phyloP scores from a whole-genome alignment of 2,113 vertebrate genomes.

The Gallinago undulata region DNA sequence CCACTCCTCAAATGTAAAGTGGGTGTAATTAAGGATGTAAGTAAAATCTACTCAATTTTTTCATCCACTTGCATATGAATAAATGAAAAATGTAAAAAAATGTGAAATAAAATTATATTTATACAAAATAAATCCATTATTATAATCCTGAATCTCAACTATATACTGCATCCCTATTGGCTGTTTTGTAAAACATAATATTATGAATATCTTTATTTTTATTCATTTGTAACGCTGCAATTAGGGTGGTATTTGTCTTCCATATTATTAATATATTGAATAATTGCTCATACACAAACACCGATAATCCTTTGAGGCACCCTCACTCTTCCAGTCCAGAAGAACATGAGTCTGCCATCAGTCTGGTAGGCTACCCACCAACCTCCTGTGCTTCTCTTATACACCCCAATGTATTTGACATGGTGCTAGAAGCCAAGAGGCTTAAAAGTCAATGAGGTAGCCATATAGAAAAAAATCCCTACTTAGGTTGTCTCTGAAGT shows the following conservation, averaged over 20 bases:
- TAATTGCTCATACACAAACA: neutral
- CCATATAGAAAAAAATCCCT: fast-evolving
- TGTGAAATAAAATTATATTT: neutral
- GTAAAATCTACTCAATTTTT: neutral
- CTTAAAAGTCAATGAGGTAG: neutral
- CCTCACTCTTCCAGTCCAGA: neutral
- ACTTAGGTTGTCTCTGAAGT: neutral
- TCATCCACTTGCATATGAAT: neutral
- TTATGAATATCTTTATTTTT: neutral
- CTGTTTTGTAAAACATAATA: neutral
- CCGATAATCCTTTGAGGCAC: neutral
- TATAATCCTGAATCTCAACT: neutral
- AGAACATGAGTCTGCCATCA: neutral
- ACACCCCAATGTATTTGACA: neutral
- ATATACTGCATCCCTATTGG: neutral
- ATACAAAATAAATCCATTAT: neutral
- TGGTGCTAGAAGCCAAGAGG: neutral
- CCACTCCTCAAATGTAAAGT: neutral
- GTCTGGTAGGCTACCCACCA: neutral
- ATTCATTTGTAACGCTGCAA: neutral
- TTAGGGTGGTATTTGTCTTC: neutral
- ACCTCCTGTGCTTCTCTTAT: neutral
- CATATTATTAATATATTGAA: neutral
- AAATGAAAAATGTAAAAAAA: neutral
- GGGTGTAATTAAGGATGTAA: neutral